Evolutionary conservation across 2,797 vertebrate species (phyloP), one percentile per base, ranked within the genome.

Genomic region (Chaetodon trifasciatus): DNA sequence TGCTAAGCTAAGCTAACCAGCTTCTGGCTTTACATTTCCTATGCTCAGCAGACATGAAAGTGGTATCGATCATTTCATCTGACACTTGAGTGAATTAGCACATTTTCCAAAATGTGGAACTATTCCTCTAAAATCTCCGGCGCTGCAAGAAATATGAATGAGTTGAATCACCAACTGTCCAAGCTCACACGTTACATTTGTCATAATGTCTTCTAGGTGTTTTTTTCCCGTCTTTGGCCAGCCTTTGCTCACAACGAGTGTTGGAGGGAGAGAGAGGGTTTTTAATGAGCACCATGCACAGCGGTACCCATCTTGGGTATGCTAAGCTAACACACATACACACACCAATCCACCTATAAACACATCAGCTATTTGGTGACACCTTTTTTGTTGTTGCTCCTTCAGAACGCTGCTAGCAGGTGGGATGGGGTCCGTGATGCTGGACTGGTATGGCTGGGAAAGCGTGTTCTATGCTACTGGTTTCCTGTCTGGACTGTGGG

Each of bases 381-480:
- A 21, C 3, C 1, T 35, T 53, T 24, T 65, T 40, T 49, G 19
- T 6, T 61, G 35, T 50, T 69, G 39, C 11, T 82, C 16, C 81
- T 84, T 52, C 92, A 98, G 98, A 76, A 97, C 95, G 0, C 76
- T 99, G 91, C 65, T 98, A 84, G 96, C 96, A 0, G 97, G 98
- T 0, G 96, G 93, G 0, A 92, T 95, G 44, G 97, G 97, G 0
- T 97, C 97, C 5, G 74, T 97, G 65, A 93, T 98, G 74, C 88
- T 97, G 70, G 96, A 99, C 3, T 68, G 76, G 86, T 96, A 94
- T 0, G 95, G 97, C 82, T 99, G 98, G 98, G 96, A 97, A 52
- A 96, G 95, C 0, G 94, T 98, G 74, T 99, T 99, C 91, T 97
- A 97, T 68, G 87, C 94, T 76, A 95, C 94, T 0, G 97, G 97